These are phyloP conservation scores for Pangasius krempfi DNA, from an alignment of 2,797 vertebrate species.

Conservation along the genomic window DNA sequence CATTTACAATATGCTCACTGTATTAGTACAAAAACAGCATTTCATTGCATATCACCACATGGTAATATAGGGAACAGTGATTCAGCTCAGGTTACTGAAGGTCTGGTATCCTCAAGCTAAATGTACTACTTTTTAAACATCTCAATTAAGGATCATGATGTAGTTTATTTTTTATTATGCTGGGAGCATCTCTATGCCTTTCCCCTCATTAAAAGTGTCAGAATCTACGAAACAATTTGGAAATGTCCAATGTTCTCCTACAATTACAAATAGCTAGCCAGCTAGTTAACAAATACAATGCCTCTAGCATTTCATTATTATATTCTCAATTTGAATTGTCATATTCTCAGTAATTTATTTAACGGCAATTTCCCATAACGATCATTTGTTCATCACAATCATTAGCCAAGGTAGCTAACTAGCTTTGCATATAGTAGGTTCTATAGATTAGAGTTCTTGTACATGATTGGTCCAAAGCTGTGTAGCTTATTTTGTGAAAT, in stretches of 20 bases:
- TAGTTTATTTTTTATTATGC: neutral
- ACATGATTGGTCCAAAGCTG: neutral
- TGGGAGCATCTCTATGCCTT: neutral
- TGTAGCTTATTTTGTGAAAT: neutral
- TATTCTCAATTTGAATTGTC: neutral
- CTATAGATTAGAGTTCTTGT: neutral
- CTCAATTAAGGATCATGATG: neutral
- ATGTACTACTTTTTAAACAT: neutral
- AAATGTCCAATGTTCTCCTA: neutral
- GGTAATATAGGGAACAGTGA: neutral
- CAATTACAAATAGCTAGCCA: neutral
- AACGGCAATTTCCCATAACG: neutral
- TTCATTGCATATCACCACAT: neutral
- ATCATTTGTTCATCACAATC: neutral
- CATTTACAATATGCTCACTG: neutral
- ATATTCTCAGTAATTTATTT: neutral
- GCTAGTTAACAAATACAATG: neutral
- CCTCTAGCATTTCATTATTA: neutral
- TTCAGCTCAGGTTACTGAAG: neutral
- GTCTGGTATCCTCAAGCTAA: neutral
- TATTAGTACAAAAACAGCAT: neutral
- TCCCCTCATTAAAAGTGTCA: neutral
- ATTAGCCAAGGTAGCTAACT: neutral
- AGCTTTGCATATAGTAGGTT: neutral
- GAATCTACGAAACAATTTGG: neutral